A percentile compares a stretch with the other conserved stretches of the same genome.
Conservation (phyloP, 2,113 vertebrate genomes). For the Burhinus oedicnemus region DNA sequence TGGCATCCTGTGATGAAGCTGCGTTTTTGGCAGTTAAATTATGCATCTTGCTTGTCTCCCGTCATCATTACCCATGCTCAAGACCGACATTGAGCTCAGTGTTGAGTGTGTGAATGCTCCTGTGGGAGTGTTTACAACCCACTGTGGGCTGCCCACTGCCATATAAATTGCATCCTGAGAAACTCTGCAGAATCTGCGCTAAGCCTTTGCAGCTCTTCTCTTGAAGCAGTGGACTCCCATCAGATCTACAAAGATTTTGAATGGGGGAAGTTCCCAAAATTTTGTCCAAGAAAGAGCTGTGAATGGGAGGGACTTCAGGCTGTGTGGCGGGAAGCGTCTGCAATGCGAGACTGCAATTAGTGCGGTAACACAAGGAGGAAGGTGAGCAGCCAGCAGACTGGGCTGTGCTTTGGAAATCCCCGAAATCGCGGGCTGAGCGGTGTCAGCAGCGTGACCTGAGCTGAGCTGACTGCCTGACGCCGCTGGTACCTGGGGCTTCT, state of each 20-base stretch:
- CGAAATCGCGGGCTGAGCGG: accelerated
- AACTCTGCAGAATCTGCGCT: neutral
- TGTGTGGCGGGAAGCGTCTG: neutral
- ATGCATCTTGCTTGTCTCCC: neutral
- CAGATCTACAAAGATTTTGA: neutral
- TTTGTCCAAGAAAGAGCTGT: neutral
- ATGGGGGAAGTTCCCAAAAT: neutral
- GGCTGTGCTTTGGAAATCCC: neutral
- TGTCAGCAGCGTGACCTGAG: neutral
- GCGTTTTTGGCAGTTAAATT: neutral
- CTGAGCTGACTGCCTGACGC: neutral
- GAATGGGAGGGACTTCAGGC: neutral
- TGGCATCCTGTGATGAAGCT: neutral
- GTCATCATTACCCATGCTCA: neutral
- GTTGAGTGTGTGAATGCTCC: neutral
- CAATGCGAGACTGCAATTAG: neutral
- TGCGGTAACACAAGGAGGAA: accelerated
- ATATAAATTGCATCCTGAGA: neutral
- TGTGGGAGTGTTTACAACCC: neutral
- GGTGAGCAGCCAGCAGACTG: accelerated
- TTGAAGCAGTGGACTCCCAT: neutral
- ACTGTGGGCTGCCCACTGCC: neutral
- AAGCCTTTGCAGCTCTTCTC: neutral
- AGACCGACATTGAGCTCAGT: neutral
- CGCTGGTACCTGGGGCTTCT: neutral